Conservation (phyloP, 35 echinoderm and acorn worm genomes). For the Apostichopus japonicus region DNA sequence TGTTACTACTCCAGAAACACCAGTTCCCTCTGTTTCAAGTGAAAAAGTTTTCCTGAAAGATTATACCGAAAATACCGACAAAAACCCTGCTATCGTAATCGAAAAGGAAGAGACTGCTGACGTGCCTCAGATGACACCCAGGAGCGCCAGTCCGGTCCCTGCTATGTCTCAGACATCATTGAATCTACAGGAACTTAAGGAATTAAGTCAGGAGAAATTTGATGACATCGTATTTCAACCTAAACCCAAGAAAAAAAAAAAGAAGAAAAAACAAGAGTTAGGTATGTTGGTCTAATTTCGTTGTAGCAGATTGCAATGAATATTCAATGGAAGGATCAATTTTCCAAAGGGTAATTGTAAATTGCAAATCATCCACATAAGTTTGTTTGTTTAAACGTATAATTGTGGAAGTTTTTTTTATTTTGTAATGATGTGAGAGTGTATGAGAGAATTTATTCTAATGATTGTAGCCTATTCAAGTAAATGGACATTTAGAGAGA, state of each 20-base stretch:
- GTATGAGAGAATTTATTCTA: too few species aligned
- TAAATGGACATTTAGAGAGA: too few species aligned
- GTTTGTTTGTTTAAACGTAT: too few species aligned
- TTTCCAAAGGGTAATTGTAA: too few species aligned
- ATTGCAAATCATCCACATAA: too few species aligned
- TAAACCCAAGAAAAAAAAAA: slow-evolving; percentile 82
- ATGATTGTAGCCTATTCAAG: too few species aligned
- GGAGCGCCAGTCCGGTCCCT: neutral
- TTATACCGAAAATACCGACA: neutral
- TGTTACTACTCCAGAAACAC: neutral
- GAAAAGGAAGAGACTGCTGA: neutral
- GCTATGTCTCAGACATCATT: neutral
- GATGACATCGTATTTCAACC: slow-evolving; percentile 84
- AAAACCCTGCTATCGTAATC: neutral
- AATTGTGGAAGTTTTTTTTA: too few species aligned
- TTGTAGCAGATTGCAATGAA: too few species aligned
- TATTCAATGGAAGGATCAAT: too few species aligned
- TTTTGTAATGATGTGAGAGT: too few species aligned
- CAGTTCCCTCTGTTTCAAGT: neutral
- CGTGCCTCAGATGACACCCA: neutral
- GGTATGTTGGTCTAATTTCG: neutral
- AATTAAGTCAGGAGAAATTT: slow-evolving; percentile 69
- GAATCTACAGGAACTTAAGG: slow-evolving; percentile 55
- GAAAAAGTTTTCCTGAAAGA: neutral
- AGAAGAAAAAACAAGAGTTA: slow-evolving; percentile 67